Percentiles rank a stretch among this genome's conserved stretches.
Conservation (phyloP, 1,140 invertebrate species). For the Ceratosolen fusciceps region DNA sequence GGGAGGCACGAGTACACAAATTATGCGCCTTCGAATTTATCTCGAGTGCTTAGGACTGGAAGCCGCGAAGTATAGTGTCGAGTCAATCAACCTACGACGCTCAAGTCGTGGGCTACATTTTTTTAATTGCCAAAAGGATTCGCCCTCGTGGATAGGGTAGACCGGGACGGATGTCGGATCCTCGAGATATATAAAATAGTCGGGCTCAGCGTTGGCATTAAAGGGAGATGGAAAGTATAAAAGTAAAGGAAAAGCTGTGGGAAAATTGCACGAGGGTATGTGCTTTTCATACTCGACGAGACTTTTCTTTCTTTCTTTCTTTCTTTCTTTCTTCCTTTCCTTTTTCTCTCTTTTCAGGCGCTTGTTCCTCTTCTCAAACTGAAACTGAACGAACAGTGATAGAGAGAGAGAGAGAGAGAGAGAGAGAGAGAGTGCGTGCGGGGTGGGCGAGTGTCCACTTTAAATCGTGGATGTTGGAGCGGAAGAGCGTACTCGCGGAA, state of each 20-base stretch:
- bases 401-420: too few relatives aligned
- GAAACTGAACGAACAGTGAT: too few relatives aligned
- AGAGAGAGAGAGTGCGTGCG: too few relatives aligned
- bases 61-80: not conserved
- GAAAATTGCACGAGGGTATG: not conserved
- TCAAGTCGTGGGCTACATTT: conserved; percentile 34
- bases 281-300: conserved; percentile 20
- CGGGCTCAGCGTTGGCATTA: not conserved
- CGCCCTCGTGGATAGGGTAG: not conserved
- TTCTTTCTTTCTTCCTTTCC: conserved; percentile 3
- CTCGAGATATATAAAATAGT: not conserved
- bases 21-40: not conserved
- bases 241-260: not conserved
- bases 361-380: not conserved
- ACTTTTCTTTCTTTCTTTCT: conserved; percentile 33
- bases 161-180: not conserved
- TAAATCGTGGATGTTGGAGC: too few relatives aligned
- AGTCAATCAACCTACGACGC: conserved; percentile 22
- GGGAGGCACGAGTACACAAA: not conserved
- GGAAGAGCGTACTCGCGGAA: too few relatives aligned
- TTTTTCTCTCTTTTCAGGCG: not conserved
- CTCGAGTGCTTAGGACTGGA: not conserved
- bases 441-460: too few relatives aligned
- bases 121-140: conserved; percentile 37
- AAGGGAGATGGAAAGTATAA: not conserved